A percentile compares a stretch with the other conserved stretches of the same genome.
Evolutionary conservation across 2,888 invertebrate species (phyloP).

Genomic region (Polydrusus tereticollis): DNA sequence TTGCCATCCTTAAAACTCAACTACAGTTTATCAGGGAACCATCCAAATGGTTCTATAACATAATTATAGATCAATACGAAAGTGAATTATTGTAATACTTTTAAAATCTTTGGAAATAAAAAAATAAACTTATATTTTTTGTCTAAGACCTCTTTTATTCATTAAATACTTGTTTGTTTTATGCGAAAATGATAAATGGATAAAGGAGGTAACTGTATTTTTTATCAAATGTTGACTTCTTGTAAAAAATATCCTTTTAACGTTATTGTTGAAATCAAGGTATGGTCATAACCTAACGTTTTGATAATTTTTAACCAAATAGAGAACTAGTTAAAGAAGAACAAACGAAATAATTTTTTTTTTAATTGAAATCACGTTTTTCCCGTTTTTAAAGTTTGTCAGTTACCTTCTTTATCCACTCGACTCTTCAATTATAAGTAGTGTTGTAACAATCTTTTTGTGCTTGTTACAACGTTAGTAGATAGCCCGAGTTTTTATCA

Average conservation of each 20-base stretch:
- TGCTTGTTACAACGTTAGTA: no score
- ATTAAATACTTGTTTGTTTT: neutral
- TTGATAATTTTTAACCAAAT: neutral
- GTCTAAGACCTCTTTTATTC: neutral
- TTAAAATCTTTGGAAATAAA: neutral
- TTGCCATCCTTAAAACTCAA: conserved; percentile 28
- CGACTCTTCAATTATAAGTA: conserved; percentile 1
- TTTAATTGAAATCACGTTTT: neutral
- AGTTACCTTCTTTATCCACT: conserved; percentile 10
- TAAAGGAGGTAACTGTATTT: conserved; percentile 1
- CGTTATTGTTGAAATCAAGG: neutral
- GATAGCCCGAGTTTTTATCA: no score
- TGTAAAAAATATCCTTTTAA: neutral
- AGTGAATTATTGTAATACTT: neutral
- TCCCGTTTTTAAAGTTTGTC: neutral
- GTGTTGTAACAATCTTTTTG: no score
- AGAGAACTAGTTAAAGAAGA: neutral
- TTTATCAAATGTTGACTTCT: neutral
- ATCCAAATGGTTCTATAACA: conserved; percentile 30
- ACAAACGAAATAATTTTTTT: neutral
- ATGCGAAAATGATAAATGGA: neutral
- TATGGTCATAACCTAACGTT: neutral
- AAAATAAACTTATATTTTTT: neutral
- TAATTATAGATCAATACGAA: conserved; percentile 21
- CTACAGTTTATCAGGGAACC: conserved; percentile 27